Base-by-base conservation (phyloP, 2,888 invertebrate species). In the Pachymerium ferrugineum region DNA sequence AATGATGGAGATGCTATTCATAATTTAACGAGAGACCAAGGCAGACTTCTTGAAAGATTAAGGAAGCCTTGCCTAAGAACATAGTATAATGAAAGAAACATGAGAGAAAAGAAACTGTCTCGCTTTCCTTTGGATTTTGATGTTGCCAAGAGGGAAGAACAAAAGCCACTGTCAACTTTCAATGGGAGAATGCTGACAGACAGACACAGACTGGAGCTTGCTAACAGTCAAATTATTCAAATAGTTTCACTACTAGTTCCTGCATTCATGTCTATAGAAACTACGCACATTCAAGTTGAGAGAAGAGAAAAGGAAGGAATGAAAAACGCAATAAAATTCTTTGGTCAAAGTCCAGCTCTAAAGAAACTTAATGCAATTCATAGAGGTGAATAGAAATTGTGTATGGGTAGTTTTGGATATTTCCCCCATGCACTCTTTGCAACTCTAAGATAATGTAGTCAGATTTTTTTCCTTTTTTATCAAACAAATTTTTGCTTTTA, bases 381-480 rank as follows among this genome's bases (percentile, higher is more conserved):
- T n/a, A n/a, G n/a, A n/a, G n/a, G n/a, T n/a, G n/a, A n/a, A n/a
- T n/a, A n/a, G n/a, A n/a, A n/a, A n/a, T n/a, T n/a, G n/a, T n/a
- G n/a, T n/a, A n/a, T 19, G 47, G 47, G 14, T 16, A 16, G 47
- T 47, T 22, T 6, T n/a, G n/a, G 16, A 47, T 2, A 47, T 14
- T 14, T 47, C 47, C 47, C 47, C 16, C 16, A 14, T n/a, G 47
- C 16, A 8, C n/a, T 22, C 16, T 47, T 47, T 19, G 16, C 16
- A 47, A 14, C 47, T 47, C 47, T n/a, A n/a, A 47, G 47, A 47
- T 47, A 47, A 47, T 47, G 47, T n/a, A 47, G 42, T 42, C 42
- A 16, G 16, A 42, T 42, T 42, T 5, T 42, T 47, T n/a, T n/a
- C n/a, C n/a, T n/a, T n/a, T 19, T 47, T 47, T 47, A 16, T 22